These are phyloP conservation scores for Sebastolobus alascanus DNA, from an alignment of 2,797 vertebrate species.

Conservation along the genomic window DNA sequence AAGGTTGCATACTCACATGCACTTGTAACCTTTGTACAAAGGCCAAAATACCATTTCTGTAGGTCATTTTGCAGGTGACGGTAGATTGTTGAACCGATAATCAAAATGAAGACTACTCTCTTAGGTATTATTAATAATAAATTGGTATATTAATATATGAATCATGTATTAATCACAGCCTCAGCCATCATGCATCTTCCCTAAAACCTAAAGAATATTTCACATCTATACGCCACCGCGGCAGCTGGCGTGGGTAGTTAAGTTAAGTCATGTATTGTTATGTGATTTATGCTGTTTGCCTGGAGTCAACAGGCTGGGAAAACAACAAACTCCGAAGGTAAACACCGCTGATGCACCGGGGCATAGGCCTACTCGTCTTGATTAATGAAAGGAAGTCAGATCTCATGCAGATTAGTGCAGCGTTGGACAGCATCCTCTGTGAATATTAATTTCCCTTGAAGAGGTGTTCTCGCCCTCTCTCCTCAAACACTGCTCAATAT, in stretches of 20 bases:
- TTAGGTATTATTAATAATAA: constrained; percentile 36
- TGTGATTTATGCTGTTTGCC: constrained; percentile 79
- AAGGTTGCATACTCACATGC: background rate
- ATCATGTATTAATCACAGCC: constrained; percentile 21
- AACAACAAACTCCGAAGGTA: constrained; percentile 81
- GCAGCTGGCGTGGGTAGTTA: constrained; percentile 53
- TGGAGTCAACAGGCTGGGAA: constrained; percentile 80
- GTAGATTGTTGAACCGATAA: constrained; percentile 1
- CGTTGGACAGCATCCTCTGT: constrained; percentile 74
- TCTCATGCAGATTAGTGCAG: constrained; percentile 82
- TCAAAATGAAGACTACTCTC: constrained; percentile 28
- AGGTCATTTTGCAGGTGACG: background rate
- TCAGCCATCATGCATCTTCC: background rate
- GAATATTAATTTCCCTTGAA: constrained; percentile 83
- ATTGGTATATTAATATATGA: constrained; percentile 30
- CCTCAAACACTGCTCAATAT: constrained; percentile 71
- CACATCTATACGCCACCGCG: background rate
- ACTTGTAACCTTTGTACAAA: constrained; percentile 4
- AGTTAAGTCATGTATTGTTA: constrained; percentile 70
- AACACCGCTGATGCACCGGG: constrained; percentile 76
- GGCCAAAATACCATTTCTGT: background rate
- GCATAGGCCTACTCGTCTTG: constrained; percentile 79
- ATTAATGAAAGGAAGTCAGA: constrained; percentile 86
- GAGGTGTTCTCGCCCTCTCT: constrained; percentile 70
- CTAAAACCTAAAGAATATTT: constrained; percentile 42